phyloP scores from a whole-genome alignment of 2,888 invertebrate species.

The Dasypogon diadema region DNA sequence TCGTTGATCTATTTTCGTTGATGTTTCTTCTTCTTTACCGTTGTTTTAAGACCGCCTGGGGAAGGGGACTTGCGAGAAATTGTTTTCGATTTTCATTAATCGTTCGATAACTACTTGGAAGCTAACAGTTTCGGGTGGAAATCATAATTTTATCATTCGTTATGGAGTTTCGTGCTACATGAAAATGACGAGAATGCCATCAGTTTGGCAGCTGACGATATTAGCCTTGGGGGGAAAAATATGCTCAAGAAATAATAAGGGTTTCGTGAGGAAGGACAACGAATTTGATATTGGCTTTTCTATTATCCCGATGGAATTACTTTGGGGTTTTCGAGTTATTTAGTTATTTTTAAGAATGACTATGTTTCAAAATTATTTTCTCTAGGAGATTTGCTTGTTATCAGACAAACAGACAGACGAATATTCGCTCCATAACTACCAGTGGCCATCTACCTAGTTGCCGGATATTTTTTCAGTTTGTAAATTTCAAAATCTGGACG shows the following conservation, averaged over 20 bases:
- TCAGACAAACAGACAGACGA: no score
- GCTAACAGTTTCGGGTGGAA: neutral
- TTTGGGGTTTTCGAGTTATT: no score
- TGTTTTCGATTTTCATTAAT: constrained; percentile 46
- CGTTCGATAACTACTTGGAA: constrained; percentile 11
- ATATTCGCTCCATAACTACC: no score
- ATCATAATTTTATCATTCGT: constrained; percentile 34
- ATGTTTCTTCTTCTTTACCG: neutral
- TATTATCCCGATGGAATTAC: no score
- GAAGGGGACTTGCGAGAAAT: constrained; percentile 20
- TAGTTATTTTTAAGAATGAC: no score
- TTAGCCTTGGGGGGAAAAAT: constrained; percentile 26
- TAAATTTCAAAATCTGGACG: no score
- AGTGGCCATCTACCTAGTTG: no score
- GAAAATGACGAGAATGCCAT: constrained; percentile 29
- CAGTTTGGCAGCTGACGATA: constrained; percentile 9
- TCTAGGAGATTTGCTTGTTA: no score
- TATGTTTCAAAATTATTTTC: no score
- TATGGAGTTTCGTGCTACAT: constrained; percentile 26
- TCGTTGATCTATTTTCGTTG: constrained; percentile 43
- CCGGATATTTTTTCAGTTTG: no score
- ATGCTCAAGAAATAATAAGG: neutral
- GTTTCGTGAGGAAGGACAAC: neutral
- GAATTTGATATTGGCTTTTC: no score
- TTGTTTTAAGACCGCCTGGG: neutral